Evolutionary conservation across 2,113 vertebrate species (phyloP), one percentile per base, ranked within the genome.

Genomic region (Pluvianellus socialis): DNA sequence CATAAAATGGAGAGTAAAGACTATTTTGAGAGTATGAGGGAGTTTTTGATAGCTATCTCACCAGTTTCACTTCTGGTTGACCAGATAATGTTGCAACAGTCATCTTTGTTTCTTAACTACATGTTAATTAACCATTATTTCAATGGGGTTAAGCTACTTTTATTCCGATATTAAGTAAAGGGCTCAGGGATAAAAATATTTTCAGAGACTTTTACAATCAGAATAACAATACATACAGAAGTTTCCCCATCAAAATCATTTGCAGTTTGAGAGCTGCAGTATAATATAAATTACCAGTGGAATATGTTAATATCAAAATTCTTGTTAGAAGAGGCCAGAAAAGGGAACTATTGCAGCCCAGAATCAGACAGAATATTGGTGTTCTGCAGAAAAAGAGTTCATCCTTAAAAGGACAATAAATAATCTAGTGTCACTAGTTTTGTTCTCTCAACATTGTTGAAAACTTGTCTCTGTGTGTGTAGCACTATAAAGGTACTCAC

Each of bases 201-300:
- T 73, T 56, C n/a, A 45, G 40, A 68, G 70, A 26, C 24, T 58
- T 84, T 79, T 88, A 33, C 32, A 79, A 35, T 85, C 32, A 85
- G 67, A 90, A 84, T 62, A 81, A 14, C 65, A 92, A 79, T 88
- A 74, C 49, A 45, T 92, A 80, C 59, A 92, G 75, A 83, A 74
- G 27, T 86, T 92, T 90, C 23, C 10, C 27, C 44, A 86, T 71
- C 67, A 67, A 77, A 83, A 93, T 73, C 6, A 90, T 94, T 89
- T 91, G 73, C 59, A 49, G 49, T 85, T 61, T 92, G 70, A 94
- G 79, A 93, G 80, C 63, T 66, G 38, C 38, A 38, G 38, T 38
- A 38, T 80, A 79, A 86, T 83, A 86, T 53, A 93, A 93, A 94
- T 84, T 90, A 71, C 58, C 42, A 66, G 86, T 40, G 22, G 53